These are phyloP conservation scores for Sphaeridia pumilis DNA, from an alignment of 2,888 invertebrate genomes.

Conservation along the genomic window DNA sequence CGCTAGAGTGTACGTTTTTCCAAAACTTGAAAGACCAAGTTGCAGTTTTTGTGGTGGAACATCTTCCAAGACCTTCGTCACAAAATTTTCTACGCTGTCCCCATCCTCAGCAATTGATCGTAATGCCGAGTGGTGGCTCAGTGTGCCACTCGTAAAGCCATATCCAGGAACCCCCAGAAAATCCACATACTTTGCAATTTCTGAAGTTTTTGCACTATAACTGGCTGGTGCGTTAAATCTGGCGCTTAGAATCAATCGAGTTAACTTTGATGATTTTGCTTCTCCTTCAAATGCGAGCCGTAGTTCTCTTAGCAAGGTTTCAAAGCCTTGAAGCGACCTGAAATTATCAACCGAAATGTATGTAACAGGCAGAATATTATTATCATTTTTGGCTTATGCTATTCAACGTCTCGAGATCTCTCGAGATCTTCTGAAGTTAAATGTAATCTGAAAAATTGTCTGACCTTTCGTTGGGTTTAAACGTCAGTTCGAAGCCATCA, in stretches of 20 bases:
- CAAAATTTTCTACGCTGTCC: conserved; percentile 82
- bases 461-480: too few species aligned
- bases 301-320: conserved; percentile 72
- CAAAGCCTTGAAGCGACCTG: conserved; percentile 46
- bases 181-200: conserved; percentile 84
- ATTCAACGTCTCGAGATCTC: too few species aligned
- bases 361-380: too few species aligned
- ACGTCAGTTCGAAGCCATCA: conserved; percentile 83
- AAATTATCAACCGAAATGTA: neutral
- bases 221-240: neutral
- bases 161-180: conserved; percentile 93
- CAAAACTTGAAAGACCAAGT: conserved; percentile 80
- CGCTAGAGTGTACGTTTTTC: conserved; percentile 76
- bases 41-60: conserved; percentile 87
- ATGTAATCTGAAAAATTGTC: too few species aligned
- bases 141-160: conserved; percentile 84
- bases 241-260: conserved; percentile 56
- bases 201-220: conserved; percentile 57
- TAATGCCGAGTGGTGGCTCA: conserved; percentile 84
- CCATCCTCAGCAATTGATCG: conserved; percentile 79
- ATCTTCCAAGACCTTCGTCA: conserved; percentile 78
- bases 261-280: conserved; percentile 74
- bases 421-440: too few species aligned
- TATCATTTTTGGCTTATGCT: too few species aligned
- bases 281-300: conserved; percentile 84